phyloP scores from a whole-genome alignment of 2,888 invertebrate species.

The Drosophila macrospina region DNA sequence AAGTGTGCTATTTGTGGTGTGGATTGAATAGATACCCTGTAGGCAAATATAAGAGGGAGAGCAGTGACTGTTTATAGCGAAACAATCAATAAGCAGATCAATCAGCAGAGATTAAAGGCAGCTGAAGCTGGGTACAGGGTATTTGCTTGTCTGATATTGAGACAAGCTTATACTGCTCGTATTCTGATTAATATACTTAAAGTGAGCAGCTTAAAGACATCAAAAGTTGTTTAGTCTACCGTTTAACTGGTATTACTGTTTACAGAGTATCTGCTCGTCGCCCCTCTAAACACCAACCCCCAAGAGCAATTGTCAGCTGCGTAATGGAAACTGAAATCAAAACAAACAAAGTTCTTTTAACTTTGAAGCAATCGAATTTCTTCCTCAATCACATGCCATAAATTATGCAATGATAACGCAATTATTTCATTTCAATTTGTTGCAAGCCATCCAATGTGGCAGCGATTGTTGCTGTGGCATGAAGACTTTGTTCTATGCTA shows the following conservation, averaged over 20 bases:
- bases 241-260: too few relatives aligned
- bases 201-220: too few relatives aligned
- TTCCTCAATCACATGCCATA: constrained; percentile 24
- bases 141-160: neutral
- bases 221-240: too few relatives aligned
- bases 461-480: constrained; percentile 17
- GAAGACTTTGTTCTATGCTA: neutral
- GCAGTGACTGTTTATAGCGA: too few relatives aligned
- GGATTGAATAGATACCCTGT: constrained; percentile 34
- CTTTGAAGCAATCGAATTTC: constrained; percentile 40
- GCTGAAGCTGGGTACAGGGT: neutral
- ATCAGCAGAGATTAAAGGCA: too few relatives aligned
- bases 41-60: neutral
- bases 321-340: constrained; percentile 20
- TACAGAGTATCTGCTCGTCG: too few relatives aligned
- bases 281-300: too few relatives aligned
- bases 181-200: too few relatives aligned
- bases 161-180: too few relatives aligned
- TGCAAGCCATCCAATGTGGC: constrained; percentile 4
- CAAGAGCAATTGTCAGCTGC: neutral
- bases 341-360: constrained; percentile 34
- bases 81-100: too few relatives aligned
- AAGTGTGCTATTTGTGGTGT: constrained; percentile 24
- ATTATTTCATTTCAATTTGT: constrained; percentile 11
- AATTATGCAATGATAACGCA: constrained; percentile 39